Conservation (phyloP, 2,797 vertebrate genomes). For the Peromyscus nudipes region DNA sequence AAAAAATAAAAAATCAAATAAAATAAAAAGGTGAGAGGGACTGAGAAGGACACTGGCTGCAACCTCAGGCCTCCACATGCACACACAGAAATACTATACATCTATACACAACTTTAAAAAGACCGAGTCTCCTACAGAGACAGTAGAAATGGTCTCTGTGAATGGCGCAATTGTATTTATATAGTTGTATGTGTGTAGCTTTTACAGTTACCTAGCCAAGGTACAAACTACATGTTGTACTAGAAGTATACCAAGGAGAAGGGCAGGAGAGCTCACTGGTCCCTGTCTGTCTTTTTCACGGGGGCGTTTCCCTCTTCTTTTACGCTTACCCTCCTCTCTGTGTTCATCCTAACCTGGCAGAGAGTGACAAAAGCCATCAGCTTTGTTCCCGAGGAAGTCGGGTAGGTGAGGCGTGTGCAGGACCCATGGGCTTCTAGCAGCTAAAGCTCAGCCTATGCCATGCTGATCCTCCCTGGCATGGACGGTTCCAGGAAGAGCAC, state of each 20-base stretch:
- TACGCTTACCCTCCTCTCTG: neutral
- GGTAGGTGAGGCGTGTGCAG: neutral
- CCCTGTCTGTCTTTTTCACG: neutral
- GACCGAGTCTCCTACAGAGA: neutral
- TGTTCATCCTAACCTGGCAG: neutral
- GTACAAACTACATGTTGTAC: neutral
- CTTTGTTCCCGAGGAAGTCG: neutral
- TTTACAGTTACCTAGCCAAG: neutral
- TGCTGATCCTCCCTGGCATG: neutral
- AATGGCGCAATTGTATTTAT: neutral
- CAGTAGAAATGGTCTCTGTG: neutral
- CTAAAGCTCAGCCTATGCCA: neutral
- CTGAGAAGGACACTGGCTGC: rapidly evolving
- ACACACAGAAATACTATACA: neutral
- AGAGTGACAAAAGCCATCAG: neutral
- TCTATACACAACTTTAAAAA: neutral
- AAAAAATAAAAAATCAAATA: too few species aligned
- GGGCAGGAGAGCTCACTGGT: neutral
- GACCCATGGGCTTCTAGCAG: neutral
- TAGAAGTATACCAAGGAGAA: neutral
- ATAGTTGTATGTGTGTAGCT: too few species aligned
- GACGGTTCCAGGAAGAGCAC: neutral
- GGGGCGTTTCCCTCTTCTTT: neutral
- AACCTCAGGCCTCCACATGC: neutral
- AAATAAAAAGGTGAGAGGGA: neutral